Base-by-base conservation (phyloP, 2,888 invertebrate genomes). In the Notocelia uddmanniana region DNA sequence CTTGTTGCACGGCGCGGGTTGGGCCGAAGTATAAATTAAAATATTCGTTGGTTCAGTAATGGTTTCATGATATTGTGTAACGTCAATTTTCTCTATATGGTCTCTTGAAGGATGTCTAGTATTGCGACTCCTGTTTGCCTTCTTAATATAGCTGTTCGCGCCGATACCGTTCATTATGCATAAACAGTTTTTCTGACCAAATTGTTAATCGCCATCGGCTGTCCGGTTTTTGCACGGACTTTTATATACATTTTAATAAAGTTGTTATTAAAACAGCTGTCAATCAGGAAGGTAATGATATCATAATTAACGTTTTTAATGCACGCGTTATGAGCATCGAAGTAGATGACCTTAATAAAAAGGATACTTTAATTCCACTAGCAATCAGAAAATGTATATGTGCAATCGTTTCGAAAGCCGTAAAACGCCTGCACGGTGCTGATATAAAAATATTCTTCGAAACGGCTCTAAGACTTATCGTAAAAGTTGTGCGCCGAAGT, bases 91-190 rank as follows among this genome's bases (percentile, higher is more conserved):
- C 82, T 82, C 78, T 81, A 78, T 80, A 84, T 81, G 83, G 80
- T 74, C 77, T 45, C 34, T 76, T 81, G 87, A 90, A 90, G 89
- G 89, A 83, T 84, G 86, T 84, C 87, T 78, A 83, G 83, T 76
- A 76, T 76, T 77, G 75, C 78, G 79, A 84, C 84, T 83, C 79
- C 81, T 85, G 83, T 85, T 89, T 85, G 80, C 88, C 86, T 88
- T 90, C 86, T 89, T 82, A 87, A 90, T 90, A 87, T 85, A 89
- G 88, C 86, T 86, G 89, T 89, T 88, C 84, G 83, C 86, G 85
- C 85, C 83, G 85, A 88, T 84, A 87, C 86, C 84, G 82, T 85
- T 88, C 83, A 87, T 89, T 90, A 88, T 80, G 84, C 82, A 72
- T 75, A 76, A 79, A 83, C 81, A 81, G 82, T 86, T 89, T 88